These are phyloP conservation scores for Phlogophora meticulosa DNA, from an alignment of 2,888 invertebrate genomes.

Conservation along the genomic window DNA sequence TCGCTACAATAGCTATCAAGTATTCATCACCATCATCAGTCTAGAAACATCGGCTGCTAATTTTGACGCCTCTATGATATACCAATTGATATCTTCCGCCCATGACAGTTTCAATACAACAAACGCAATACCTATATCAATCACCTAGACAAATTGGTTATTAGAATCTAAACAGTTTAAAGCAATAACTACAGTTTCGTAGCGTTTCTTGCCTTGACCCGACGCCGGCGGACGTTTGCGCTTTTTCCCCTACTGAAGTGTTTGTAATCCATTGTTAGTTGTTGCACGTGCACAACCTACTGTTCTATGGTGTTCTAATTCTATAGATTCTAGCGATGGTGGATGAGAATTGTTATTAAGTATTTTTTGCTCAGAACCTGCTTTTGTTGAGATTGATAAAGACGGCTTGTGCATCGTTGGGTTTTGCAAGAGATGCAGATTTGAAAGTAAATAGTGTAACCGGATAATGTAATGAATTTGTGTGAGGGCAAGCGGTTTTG, in stretches of 20 bases:
- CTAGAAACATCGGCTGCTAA: background rate
- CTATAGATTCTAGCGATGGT: conserved; percentile 45
- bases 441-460: background rate
- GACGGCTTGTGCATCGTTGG: background rate
- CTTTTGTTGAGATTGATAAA: background rate
- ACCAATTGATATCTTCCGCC: background rate
- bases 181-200: conserved; percentile 50
- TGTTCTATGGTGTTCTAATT: conserved; percentile 49
- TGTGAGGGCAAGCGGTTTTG: background rate
- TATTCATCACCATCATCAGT: background rate
- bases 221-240: conserved; percentile 68
- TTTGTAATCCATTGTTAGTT: conserved; percentile 66
- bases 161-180: conserved; percentile 29
- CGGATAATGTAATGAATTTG: too few relatives aligned
- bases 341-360: background rate
- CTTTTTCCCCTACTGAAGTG: conserved; percentile 68
- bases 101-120: background rate
- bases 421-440: background rate
- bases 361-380: background rate
- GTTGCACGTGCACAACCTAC: conserved; percentile 63
- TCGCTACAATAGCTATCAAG: background rate
- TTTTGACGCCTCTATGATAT: background rate
- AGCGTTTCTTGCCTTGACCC: conserved; percentile 71
- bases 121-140: background rate
- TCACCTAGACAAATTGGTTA: conserved; percentile 6